phyloP scores from a whole-genome alignment of 2,888 invertebrate species.

The Cataglyphis albicans region DNA sequence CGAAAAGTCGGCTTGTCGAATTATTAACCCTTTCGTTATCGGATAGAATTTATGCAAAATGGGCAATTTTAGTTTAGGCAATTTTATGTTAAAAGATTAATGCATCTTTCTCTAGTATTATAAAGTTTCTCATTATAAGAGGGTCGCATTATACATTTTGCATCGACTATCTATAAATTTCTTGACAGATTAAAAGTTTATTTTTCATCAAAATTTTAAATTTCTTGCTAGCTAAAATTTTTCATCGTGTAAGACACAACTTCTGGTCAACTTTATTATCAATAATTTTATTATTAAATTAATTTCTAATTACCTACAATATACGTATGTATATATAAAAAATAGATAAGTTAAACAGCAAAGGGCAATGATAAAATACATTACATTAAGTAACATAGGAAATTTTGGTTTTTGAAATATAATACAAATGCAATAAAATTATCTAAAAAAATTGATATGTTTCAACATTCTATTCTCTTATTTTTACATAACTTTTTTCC shows the following conservation, averaged over 20 bases:
- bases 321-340: neutral
- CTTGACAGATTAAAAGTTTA: neutral
- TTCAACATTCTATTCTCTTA: neutral
- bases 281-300: neutral
- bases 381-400: neutral
- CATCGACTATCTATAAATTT: neutral
- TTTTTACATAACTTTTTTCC: neutral
- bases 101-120: neutral
- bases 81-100: slow-evolving; percentile 26
- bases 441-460: neutral
- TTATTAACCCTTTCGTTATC: slow-evolving; percentile 51
- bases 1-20: slow-evolving; percentile 46
- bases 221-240: neutral
- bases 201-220: slow-evolving; percentile 9
- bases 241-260: neutral
- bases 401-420: neutral
- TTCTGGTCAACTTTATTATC: neutral
- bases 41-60: slow-evolving; percentile 41
- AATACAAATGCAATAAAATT: slow-evolving; percentile 15
- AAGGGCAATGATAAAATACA: neutral
- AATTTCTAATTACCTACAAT: neutral
- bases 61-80: neutral
- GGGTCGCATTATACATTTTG: neutral
- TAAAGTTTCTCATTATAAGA: slow-evolving; percentile 7
- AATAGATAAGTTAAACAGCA: neutral